Conservation (phyloP, 2,113 vertebrate genomes). For the Diadophis punctatus region DNA sequence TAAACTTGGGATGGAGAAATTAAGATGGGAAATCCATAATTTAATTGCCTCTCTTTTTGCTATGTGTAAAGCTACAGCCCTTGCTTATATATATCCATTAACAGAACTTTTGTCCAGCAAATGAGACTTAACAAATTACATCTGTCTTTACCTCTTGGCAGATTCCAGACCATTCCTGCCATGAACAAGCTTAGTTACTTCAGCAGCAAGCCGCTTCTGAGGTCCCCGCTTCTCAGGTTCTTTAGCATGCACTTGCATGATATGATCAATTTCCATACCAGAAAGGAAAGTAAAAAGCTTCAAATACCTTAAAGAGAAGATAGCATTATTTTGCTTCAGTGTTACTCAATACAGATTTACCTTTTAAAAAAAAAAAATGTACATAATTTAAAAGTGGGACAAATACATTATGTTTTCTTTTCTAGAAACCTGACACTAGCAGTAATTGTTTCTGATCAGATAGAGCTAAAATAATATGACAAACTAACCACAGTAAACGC, state of each 20-base stretch:
- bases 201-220: slow-evolving; percentile 91
- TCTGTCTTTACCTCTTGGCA: slow-evolving; percentile 83
- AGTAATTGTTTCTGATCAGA: not conserved
- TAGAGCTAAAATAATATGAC: not conserved
- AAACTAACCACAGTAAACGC: not conserved
- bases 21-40: not conserved
- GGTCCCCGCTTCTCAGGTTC: slow-evolving; percentile 84
- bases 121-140: not conserved
- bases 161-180: slow-evolving; percentile 88
- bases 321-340: not conserved
- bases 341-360: not conserved
- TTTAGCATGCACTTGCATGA: slow-evolving; percentile 84
- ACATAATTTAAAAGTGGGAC: not conserved
- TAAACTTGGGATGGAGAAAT: not conserved
- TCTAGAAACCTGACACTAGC: not conserved
- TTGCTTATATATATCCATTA: not conserved
- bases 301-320: slow-evolving; percentile 74
- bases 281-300: slow-evolving; percentile 93
- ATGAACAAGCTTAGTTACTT: slow-evolving; percentile 95
- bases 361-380: too few relatives aligned
- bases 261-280: slow-evolving; percentile 81
- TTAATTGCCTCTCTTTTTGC: not conserved
- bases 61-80: not conserved
- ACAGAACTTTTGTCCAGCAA: not conserved
- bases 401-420: not conserved